phyloP scores from a whole-genome alignment of 2,113 vertebrate species.

The Pedetes capensis region DNA sequence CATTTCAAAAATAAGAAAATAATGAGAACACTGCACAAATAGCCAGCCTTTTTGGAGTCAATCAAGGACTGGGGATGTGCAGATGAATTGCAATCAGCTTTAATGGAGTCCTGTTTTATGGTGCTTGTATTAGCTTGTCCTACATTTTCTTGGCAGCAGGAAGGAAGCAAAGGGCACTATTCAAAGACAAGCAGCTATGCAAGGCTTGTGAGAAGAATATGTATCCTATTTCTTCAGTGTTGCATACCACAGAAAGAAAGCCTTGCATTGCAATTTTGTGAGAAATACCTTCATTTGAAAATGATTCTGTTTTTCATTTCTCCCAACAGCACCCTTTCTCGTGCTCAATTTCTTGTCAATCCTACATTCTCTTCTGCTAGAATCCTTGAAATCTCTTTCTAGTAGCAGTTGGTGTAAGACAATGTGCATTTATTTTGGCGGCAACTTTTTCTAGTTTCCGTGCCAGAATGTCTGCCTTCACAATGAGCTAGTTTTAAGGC shows the following conservation, averaged over 20 bases:
- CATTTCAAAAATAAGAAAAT: conserved; percentile 29
- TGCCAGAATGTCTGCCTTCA: conserved; percentile 70
- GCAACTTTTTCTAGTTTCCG: conserved; percentile 59
- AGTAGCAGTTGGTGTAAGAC: conserved; percentile 66
- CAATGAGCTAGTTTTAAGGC: conserved; percentile 66
- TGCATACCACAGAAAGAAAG: conserved; percentile 26
- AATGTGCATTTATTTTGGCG: conserved; percentile 67
- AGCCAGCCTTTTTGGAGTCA: conserved; percentile 13
- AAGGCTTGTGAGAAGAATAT: conserved; percentile 51
- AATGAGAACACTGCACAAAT: conserved; percentile 17
- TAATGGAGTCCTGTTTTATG: conserved; percentile 60
- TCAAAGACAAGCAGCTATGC: conserved; percentile 56
- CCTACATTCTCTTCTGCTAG: conserved; percentile 17
- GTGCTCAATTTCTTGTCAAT: conserved; percentile 26
- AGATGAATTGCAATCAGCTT: conserved; percentile 62
- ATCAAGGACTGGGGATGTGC: not conserved
- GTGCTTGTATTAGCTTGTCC: conserved; percentile 64
- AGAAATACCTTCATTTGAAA: conserved; percentile 49
- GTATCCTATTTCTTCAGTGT: conserved; percentile 12
- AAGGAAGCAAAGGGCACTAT: conserved; percentile 60
- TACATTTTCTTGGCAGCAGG: conserved; percentile 74
- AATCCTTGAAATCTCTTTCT: conserved; percentile 67
- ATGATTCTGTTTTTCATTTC: conserved; percentile 30
- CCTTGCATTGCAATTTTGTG: conserved; percentile 34
- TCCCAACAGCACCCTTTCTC: not conserved